A percentile compares a stretch with the other conserved stretches of the same genome.
Evolutionary conservation across 35 echinoderm and acorn worm species (phyloP).

Genomic region (Diadema setosum): DNA sequence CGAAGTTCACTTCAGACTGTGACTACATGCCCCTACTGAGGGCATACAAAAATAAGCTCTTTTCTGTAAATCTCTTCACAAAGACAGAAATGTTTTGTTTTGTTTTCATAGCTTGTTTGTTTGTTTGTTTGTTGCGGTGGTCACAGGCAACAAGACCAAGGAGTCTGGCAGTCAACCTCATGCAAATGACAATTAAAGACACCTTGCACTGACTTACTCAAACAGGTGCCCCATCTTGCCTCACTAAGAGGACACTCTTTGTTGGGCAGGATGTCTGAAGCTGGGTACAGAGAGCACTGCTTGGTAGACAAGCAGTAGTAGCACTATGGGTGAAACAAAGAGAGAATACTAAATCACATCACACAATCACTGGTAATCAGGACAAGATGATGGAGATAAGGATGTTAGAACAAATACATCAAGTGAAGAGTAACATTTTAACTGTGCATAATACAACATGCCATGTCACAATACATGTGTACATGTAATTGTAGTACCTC

Average conservation of each 20-base stretch:
- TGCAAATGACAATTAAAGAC: neutral
- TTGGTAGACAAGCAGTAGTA: neutral
- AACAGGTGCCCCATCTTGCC: slow-evolving; percentile 2
- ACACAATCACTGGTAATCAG: too few relatives aligned
- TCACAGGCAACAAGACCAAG: neutral
- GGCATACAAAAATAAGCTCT: neutral
- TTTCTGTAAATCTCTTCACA: neutral
- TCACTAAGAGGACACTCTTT: neutral
- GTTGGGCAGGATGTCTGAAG: neutral
- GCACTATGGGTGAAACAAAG: neutral
- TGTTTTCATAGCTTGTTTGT: neutral
- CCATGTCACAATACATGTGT: too few relatives aligned
- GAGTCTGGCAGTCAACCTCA: too few relatives aligned
- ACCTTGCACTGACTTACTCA: neutral
- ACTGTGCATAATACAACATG: too few relatives aligned
- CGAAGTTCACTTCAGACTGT: too few relatives aligned
- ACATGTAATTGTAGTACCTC: too few relatives aligned
- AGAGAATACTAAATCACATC: too few relatives aligned
- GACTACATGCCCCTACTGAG: too few relatives aligned
- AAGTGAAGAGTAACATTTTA: too few relatives aligned
- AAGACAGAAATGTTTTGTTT: neutral
- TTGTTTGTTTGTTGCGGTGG: neutral
- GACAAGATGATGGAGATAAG: too few relatives aligned
- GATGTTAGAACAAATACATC: too few relatives aligned
- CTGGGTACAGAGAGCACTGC: neutral